Base-by-base conservation (phyloP, 2,888 invertebrate genomes). In the Eurytoma californica region DNA sequence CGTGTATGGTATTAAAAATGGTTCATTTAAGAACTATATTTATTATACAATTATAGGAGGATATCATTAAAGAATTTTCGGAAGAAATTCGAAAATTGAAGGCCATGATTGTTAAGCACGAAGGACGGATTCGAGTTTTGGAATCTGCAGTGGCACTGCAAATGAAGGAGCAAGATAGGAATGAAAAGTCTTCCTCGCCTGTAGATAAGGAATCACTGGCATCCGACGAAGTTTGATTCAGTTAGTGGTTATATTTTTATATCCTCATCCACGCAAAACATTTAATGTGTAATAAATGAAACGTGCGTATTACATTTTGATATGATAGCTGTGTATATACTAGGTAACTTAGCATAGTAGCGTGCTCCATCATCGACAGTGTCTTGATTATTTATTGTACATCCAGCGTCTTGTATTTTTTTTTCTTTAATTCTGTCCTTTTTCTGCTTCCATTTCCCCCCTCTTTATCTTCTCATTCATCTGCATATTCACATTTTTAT, bases 51-150 rank as follows among this genome's bases (percentile, higher is more conserved):
- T 49, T 55, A 16, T 87, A 94, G 95, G 94, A 95, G 83, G 95
- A 95, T 84, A 94, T 95, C 83, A 91, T 97, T 20, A 96, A 96
- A 85, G 97, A 97, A 88, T 93, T 97, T 84, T 94, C 95, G 58
- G 97, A 97, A 88, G 97, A 97, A 91, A 97, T 97, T 85, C 94
- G 97, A 79, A 97, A 97, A 90, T 91, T 97, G 83, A 97, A 97
- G 88, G 95, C 97, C n/a, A 96, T 97, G 90, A 96, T 97, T 84
- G 96, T 97, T 39, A 97, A 97, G 88, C 97, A 97, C 88, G 97
- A 97, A 91, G 97, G 96, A 85, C 92, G 96, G 72, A 96, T 96
- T 89, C 92, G 95, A 55, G 94, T 95, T 3, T 91, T 96, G 13
- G 96, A 96, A 88, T 94, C 95, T 3, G 92, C 92, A n/a, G 91